Conservation (phyloP, 2,113 vertebrate species). For the Barnardius zonarius region DNA sequence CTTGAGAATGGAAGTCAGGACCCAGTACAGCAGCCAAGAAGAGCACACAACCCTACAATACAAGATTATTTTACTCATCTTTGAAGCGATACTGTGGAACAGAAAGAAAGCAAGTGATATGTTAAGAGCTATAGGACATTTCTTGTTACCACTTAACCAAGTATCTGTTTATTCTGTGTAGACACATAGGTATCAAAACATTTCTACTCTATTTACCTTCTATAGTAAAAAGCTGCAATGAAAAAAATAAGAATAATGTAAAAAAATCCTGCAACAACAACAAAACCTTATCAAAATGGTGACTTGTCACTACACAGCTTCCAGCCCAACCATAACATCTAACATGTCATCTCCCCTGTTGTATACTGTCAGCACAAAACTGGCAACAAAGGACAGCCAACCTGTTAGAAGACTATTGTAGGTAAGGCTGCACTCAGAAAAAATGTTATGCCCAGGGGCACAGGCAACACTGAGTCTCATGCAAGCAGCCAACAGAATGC, state of each 20-base stretch:
- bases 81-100: not conserved
- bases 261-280: not conserved
- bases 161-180: not conserved
- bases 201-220: not conserved
- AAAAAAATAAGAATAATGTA: not conserved
- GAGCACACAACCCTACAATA: not conserved
- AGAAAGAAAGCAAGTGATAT: not conserved
- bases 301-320: not conserved
- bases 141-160: not conserved
- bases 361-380: not conserved
- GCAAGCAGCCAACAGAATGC: not conserved
- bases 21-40: not conserved
- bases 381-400: not conserved
- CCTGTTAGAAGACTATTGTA: not conserved
- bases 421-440: not conserved
- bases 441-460: not conserved
- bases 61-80: not conserved
- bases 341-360: not conserved
- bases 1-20: conserved; percentile 2
- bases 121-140: not conserved
- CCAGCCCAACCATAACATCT: not conserved
- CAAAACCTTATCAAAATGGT: not conserved
- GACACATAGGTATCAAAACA: not conserved
- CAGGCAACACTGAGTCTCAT: not conserved
- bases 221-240: not conserved